These are phyloP conservation scores for Stramonita haemastoma DNA, from an alignment of 2,888 invertebrate species.

Conservation along the genomic window DNA sequence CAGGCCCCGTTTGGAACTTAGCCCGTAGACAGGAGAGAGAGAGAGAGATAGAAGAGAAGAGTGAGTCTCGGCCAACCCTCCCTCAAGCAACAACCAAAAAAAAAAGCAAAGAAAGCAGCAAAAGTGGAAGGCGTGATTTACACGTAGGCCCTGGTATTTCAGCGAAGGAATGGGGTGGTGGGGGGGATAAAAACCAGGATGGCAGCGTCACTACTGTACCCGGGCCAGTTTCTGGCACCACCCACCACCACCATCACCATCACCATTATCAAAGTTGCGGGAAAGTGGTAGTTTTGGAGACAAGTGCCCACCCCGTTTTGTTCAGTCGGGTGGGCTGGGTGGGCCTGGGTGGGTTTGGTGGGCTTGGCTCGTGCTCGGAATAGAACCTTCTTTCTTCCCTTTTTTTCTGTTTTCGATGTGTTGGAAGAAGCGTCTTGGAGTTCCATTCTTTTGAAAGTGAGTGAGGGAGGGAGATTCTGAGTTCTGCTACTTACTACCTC, in stretches of 20 bases:
- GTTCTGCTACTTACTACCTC: too few relatives aligned
- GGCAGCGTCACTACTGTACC: background rate
- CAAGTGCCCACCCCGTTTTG: too few relatives aligned
- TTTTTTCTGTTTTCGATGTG: too few relatives aligned
- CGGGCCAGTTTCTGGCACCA: too few relatives aligned
- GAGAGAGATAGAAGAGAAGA: background rate
- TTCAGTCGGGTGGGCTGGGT: too few relatives aligned
- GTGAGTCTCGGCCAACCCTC: background rate
- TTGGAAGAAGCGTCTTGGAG: too few relatives aligned
- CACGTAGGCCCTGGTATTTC: background rate
- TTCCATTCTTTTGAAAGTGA: too few relatives aligned
- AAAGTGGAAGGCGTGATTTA: constrained; percentile 1
- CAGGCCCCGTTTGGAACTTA: background rate
- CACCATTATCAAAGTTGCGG: background rate
- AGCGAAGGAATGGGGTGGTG: background rate
- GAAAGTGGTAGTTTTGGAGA: too few relatives aligned
- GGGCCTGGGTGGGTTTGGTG: too few relatives aligned
- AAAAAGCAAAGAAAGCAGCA: background rate
- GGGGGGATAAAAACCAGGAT: background rate
- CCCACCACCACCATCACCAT: background rate
- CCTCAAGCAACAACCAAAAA: background rate
- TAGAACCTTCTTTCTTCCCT: too few relatives aligned
- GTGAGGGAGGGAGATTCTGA: too few relatives aligned
- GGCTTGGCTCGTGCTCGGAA: too few relatives aligned
- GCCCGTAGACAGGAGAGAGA: background rate